These are phyloP conservation scores for Indri indri DNA, from an alignment of 2,113 vertebrate genomes.

Conservation along the genomic window DNA sequence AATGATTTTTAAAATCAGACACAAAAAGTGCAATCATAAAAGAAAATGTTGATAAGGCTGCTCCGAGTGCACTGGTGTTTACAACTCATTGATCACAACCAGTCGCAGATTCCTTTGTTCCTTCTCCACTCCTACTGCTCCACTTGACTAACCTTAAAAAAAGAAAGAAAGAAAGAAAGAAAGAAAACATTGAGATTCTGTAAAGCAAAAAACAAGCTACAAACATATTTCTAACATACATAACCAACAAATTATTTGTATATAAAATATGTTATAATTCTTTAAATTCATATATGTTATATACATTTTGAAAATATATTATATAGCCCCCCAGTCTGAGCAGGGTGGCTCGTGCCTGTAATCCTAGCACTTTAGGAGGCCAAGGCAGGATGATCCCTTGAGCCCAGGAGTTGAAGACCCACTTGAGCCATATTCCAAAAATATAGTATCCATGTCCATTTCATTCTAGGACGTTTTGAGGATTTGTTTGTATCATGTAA, in stretches of 20 bases:
- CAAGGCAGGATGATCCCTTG: too few species aligned
- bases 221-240: background rate
- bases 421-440: background rate
- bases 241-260: background rate
- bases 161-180: too few species aligned
- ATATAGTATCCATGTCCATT: background rate
- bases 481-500: slow-evolving; percentile 22
- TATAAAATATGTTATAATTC: background rate
- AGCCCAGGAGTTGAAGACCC: too few species aligned
- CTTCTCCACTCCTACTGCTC: too few species aligned
- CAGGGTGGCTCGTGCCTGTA: too few species aligned
- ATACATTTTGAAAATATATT: background rate
- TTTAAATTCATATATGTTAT: background rate
- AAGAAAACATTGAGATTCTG: background rate
- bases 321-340: too few species aligned
- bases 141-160: too few species aligned
- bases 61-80: too few species aligned
- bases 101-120: too few species aligned
- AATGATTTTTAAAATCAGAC: background rate
- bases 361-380: too few species aligned
- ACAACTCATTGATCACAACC: too few species aligned
- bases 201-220: background rate
- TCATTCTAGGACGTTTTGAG: background rate
- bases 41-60: background rate
- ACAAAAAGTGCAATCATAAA: background rate